Base-by-base conservation (phyloP, 2,113 vertebrate species). In the Nerophis ophidion region DNA sequence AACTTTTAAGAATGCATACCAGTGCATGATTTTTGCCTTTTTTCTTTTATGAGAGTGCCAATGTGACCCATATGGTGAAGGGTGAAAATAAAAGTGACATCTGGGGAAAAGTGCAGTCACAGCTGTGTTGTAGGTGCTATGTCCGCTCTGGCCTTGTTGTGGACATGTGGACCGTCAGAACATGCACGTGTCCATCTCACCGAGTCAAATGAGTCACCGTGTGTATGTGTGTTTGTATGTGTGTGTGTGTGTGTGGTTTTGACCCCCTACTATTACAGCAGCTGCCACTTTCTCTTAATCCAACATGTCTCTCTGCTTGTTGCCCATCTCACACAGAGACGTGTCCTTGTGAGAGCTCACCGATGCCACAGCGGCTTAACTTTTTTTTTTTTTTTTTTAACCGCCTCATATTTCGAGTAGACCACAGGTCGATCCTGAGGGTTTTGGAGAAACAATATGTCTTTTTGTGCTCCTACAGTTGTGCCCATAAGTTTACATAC, bases 251-350 rank as follows among this genome's bases (percentile, higher is more conserved):
- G 33, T 64, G 54, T 65, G 61, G 66, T 71, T 49, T 53, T 5
- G 47, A 57, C 61, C 79, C 36, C 74, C 69, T 46, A 56, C 70
- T 65, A 59, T 66, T 67, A 62, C 11, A 71, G 61, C 82, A 84
- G 76, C 76, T 80, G 79, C 65, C 57, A 56, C 44, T 48, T 50
- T 40, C 34, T 46, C 57, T 45, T 68, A 68, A 63, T 73, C 60
- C 69, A 70, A 61, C 58, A 58, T 63, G 16, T 46, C 45, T 63
- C 33, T 17, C 8, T 50, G 11, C 53, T 50, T 19, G 17, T 48
- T 52, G 11, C 44, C 36, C 33, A 42, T 17, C 40, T 36, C 50
- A 66, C 51, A 60, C 9, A 16, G 26, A 55, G 34, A 51, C 7
- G 2, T 65, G 40, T 71, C 57, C 55, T 74, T 65, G 38, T 69